phyloP scores from a whole-genome alignment of 2,113 vertebrate genomes.

The Poeciliopsis turrubarensis region DNA sequence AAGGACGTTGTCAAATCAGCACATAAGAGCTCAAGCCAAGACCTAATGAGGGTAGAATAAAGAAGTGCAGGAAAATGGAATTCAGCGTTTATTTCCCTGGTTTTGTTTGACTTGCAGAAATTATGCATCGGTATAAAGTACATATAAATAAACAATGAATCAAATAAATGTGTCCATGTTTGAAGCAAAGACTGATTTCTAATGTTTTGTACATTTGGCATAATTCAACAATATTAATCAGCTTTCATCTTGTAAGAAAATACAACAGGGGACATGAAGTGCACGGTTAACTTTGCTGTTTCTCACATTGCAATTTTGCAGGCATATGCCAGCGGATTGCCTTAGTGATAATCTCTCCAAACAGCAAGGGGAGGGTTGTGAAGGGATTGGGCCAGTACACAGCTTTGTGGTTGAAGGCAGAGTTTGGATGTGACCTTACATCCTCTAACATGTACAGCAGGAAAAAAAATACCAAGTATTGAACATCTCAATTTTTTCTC shows the following conservation, averaged over 20 bases:
- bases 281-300: constrained; percentile 20
- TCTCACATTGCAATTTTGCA: constrained; percentile 28
- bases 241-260: constrained; percentile 38
- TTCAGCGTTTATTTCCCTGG: constrained; percentile 8
- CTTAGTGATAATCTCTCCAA: constrained; percentile 58
- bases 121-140: not conserved
- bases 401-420: constrained; percentile 21
- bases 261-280: constrained; percentile 37
- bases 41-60: constrained; percentile 14
- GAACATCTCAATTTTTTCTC: not conserved
- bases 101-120: constrained; percentile 5
- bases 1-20: constrained; percentile 32
- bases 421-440: constrained; percentile 36
- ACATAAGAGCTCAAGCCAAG: constrained; percentile 7
- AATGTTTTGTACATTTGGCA: constrained; percentile 28
- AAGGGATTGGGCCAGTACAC: constrained; percentile 13
- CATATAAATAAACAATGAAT: not conserved
- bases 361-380: constrained; percentile 23
- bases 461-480: not conserved
- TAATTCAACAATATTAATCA: constrained; percentile 35
- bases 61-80: constrained; percentile 1
- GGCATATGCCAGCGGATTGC: constrained; percentile 61
- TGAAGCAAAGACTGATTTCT: constrained; percentile 25
- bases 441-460: constrained; percentile 14
- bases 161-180: constrained; percentile 15